Evolutionary conservation across 1,140 invertebrate genomes (phyloP).

Genomic region (Capitella teleta): DNA sequence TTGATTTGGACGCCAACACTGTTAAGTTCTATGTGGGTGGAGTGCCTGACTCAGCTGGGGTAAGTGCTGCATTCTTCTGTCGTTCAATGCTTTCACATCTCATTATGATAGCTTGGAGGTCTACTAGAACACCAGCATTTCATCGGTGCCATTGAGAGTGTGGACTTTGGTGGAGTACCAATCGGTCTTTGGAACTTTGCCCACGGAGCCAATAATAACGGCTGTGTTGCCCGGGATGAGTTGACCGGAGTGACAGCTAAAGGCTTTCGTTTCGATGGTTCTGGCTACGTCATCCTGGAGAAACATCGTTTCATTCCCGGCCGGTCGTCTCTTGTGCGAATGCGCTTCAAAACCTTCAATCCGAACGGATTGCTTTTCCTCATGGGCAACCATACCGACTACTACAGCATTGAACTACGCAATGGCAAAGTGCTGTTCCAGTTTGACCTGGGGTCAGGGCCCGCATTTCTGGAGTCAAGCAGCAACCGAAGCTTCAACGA

Average conservation of each 20-base stretch:
- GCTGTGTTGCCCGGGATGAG: constrained; percentile 23
- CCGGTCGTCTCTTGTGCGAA: constrained; percentile 48
- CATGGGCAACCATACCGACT: constrained; percentile 56
- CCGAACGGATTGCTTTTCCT: constrained; percentile 78
- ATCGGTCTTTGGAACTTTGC: constrained; percentile 92
- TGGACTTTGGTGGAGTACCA: constrained; percentile 74
- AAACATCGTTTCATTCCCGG: constrained; percentile 47
- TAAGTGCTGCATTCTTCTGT: constrained; percentile 20
- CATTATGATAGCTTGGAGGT: not conserved
- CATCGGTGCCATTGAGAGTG: constrained; percentile 78
- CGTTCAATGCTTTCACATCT: not conserved
- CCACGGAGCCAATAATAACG: constrained; percentile 33
- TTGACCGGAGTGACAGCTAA: constrained; percentile 20
- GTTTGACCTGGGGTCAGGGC: constrained; percentile 61
- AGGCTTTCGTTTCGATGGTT: constrained; percentile 61
- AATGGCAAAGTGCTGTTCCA: constrained; percentile 54
- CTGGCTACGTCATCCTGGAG: constrained; percentile 65
- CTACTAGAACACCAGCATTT: constrained; percentile 43
- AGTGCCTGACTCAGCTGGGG: constrained; percentile 49
- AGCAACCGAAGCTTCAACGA: constrained; percentile 65
- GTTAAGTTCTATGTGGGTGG: constrained; percentile 83
- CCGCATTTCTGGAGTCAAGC: constrained; percentile 45
- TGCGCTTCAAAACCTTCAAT: constrained; percentile 77
- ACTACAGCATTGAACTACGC: constrained; percentile 66
- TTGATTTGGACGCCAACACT: constrained; percentile 31